Evolutionary conservation across 1,140 invertebrate species (phyloP).

Genomic region (Metopolophium dirhodum): DNA sequence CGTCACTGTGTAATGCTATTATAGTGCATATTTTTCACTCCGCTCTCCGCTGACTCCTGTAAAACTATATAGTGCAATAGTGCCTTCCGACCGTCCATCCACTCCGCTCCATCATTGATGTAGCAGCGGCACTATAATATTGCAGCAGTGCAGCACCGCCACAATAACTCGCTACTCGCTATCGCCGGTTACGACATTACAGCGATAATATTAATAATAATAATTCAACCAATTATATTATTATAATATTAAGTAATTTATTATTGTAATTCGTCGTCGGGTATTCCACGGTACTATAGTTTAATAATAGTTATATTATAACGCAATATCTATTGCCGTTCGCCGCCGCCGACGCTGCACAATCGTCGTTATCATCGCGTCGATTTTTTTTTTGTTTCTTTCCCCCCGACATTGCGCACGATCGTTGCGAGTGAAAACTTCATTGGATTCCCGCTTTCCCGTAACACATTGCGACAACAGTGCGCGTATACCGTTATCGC

Average conservation of each 20-base stretch:
- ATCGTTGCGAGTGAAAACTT: background rate
- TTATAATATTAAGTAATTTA: background rate
- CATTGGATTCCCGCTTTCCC: background rate
- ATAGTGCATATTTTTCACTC: background rate
- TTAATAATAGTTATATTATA: background rate
- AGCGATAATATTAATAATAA: background rate
- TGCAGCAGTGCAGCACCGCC: too few relatives aligned
- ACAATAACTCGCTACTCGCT: background rate
- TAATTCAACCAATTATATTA: background rate
- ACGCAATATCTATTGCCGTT: background rate
- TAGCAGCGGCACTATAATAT: background rate
- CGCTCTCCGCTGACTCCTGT: background rate
- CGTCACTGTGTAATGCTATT: background rate
- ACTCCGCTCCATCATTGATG: background rate
- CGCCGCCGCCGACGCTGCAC: background rate
- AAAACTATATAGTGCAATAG: too few relatives aligned
- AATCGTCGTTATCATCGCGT: background rate
- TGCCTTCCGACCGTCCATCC: background rate
- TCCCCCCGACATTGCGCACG: background rate
- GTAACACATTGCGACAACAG: background rate
- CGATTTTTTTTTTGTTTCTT: background rate
- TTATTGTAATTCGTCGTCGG: background rate
- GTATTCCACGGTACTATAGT: background rate
- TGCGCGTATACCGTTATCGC: slow-evolving; percentile 13
- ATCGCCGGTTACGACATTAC: background rate